Base-by-base conservation (phyloP, 2,888 invertebrate species). In the Willowsia nigromaculata region DNA sequence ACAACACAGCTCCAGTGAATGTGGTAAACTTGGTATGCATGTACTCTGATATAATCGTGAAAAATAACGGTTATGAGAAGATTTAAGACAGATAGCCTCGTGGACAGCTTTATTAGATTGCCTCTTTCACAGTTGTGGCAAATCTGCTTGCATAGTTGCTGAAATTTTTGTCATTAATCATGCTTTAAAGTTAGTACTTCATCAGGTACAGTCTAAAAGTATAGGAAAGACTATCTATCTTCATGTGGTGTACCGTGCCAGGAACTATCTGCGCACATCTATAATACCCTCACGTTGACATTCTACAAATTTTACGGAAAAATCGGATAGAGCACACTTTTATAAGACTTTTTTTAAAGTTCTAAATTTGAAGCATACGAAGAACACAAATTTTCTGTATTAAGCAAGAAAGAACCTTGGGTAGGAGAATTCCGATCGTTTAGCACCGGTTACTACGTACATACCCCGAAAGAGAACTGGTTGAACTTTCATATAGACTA, bases 111-210 rank as follows among this genome's bases (percentile, higher is more conserved):
- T 37, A 74, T 43, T 37, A 74, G 74, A 43, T 43, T 74, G 18
- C 43, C 13, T 43, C 43, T 25, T 59, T 22, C 37, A 13, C 18
- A 37, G 18, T 15, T 13, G 68, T 68, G 37, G 68, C 25, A 74
- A 74, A 74, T 74, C 74, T 74, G 74, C 47, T 74, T 43, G 40
- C 37, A 9, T 9, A 22, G 15, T 22, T 74, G 74, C 25, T 27
- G 27, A 59, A 59, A 59, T 25, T 59, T 59, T 40, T 27, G 80
- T 59, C 80, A 81, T 81, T 81, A 81, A 81, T 81, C 80, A 81
- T 81, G 53, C 80, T 81, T 81, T 81, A 81, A 56, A 81, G 37
- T 81, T 81, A 27, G 27, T 59, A 25, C 27, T 25, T 59, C 59
- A 59, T 59, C 59, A 13, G 27, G 25, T 11, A 2, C 74, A 7